Conservation (phyloP, 2,797 vertebrate species). For the Typhlichthys eigenmanni region DNA sequence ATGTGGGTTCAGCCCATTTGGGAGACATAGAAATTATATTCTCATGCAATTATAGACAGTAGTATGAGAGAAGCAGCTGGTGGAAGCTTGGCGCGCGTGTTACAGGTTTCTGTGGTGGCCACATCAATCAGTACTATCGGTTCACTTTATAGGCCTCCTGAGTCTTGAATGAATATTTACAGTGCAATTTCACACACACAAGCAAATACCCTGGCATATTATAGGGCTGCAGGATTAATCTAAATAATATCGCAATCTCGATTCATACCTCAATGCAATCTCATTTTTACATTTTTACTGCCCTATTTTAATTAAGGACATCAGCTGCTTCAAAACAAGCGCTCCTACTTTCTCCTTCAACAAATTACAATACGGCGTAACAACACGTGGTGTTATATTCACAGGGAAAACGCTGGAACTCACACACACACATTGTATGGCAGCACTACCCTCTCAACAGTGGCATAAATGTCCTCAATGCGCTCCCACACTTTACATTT, state of each 20-base stretch:
- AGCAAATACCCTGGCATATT: not conserved
- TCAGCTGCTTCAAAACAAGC: too few relatives aligned
- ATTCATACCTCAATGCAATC: too few relatives aligned
- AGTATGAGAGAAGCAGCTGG: conserved; percentile 41
- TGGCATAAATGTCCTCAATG: too few relatives aligned
- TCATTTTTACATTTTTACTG: too few relatives aligned
- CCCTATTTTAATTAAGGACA: too few relatives aligned
- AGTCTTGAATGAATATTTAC: conserved; percentile 33
- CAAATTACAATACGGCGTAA: too few relatives aligned
- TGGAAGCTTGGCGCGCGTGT: conserved; percentile 22
- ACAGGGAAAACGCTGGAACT: not conserved
- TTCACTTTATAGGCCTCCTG: conserved; percentile 49
- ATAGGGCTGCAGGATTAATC: too few relatives aligned
- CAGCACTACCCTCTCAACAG: too few relatives aligned
- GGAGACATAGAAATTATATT: conserved; percentile 37
- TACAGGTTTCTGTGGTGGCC: conserved; percentile 47
- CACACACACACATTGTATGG: too few relatives aligned
- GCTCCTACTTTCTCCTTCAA: too few relatives aligned
- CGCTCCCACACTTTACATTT: too few relatives aligned
- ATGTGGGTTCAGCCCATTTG: conserved; percentile 23
- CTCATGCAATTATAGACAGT: conserved; percentile 40
- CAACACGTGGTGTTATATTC: not conserved
- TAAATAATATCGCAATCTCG: too few relatives aligned
- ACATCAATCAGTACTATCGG: conserved; percentile 65
- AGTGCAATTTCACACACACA: conserved; percentile 23